These are phyloP conservation scores for Laterallus jamaicensis DNA, from an alignment of 2,113 vertebrate genomes.

Conservation along the genomic window DNA sequence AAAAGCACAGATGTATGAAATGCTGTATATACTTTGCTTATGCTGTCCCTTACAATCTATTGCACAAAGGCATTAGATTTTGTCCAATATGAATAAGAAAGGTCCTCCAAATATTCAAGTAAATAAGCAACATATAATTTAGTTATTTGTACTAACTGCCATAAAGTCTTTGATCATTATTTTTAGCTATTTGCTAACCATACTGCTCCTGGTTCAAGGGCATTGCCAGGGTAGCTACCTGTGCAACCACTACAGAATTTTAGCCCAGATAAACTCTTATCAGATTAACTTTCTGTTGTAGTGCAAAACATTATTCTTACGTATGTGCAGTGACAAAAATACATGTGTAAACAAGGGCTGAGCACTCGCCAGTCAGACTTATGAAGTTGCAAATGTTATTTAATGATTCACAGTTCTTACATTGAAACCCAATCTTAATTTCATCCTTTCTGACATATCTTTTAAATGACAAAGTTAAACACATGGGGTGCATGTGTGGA, in stretches of 20 bases:
- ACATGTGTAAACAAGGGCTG: background rate
- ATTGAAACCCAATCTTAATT: background rate
- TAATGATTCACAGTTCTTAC: background rate
- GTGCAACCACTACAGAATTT: background rate
- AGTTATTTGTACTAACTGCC: background rate
- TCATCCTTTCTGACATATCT: background rate
- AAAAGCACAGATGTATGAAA: background rate
- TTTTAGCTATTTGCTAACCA: background rate
- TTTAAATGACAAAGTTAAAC: background rate
- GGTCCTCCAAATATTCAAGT: background rate
- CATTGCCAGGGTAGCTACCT: background rate
- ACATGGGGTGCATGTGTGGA: background rate
- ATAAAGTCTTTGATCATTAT: background rate
- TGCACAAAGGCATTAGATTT: background rate
- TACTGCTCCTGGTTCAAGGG: background rate
- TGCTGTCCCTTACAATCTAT: background rate
- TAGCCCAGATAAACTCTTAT: background rate
- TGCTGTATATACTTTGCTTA: background rate
- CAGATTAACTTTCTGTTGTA: background rate
- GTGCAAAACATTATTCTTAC: background rate
- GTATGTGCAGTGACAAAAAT: background rate
- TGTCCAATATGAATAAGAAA: background rate
- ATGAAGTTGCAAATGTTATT: background rate
- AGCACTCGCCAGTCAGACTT: background rate
- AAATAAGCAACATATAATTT: background rate